phyloP scores from a whole-genome alignment of 2,113 vertebrate species.

The Myodes glareolus region DNA sequence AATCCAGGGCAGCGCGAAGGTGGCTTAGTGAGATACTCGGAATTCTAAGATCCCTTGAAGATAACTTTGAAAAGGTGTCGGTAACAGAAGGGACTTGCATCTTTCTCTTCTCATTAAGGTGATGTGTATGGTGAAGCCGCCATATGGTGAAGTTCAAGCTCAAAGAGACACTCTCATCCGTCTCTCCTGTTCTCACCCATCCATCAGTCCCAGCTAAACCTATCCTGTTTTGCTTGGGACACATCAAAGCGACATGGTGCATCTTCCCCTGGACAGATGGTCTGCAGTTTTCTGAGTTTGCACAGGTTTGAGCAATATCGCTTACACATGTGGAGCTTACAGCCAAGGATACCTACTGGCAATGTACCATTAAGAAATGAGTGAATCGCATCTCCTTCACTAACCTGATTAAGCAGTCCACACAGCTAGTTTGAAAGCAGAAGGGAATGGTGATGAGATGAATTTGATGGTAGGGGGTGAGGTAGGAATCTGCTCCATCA shows the following conservation, averaged over 20 bases:
- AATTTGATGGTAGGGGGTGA: not conserved
- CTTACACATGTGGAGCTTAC: not conserved
- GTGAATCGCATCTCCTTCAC: conserved; percentile 6
- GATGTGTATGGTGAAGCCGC: not conserved
- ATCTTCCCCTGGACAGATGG: not conserved
- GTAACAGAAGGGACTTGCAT: not conserved
- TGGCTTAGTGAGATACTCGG: not conserved
- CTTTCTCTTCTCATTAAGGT: conserved; percentile 24
- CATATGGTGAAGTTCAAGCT: conserved; percentile 1
- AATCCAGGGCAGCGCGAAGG: not conserved
- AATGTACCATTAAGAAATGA: not conserved
- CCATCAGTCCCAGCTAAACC: not conserved
- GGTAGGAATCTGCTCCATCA: not conserved
- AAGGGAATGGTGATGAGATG: not conserved
- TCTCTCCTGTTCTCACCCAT: not conserved
- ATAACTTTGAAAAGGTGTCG: not conserved
- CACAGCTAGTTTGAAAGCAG: not conserved
- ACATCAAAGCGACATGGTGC: not conserved
- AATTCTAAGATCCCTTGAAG: conserved; percentile 4
- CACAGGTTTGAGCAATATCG: not conserved
- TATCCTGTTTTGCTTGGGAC: not conserved
- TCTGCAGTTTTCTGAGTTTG: not conserved
- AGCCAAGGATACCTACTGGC: not conserved
- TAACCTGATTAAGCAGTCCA: not conserved
- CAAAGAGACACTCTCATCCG: not conserved